Evolutionary conservation across 2,797 vertebrate species (phyloP).

Genomic region (Merluccius polli): DNA sequence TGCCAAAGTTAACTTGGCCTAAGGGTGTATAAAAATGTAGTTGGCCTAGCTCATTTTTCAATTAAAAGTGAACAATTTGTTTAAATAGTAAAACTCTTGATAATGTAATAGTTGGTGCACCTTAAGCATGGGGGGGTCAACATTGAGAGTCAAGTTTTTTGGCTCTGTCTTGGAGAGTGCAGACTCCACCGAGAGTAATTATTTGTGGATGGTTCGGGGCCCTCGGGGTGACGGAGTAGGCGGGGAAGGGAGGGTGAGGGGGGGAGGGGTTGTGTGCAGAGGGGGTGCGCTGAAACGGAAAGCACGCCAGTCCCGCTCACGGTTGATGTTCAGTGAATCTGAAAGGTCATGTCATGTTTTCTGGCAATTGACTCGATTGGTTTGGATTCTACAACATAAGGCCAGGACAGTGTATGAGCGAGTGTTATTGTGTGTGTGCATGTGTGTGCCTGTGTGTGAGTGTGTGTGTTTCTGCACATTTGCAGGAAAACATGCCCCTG

Average conservation of each 20-base stretch:
- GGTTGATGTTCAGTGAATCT: conserved; percentile 91
- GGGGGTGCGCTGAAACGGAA: conserved; percentile 87
- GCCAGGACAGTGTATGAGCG: conserved; percentile 66
- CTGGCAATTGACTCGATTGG: conserved; percentile 96
- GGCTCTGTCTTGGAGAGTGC: conserved; percentile 81
- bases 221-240: conserved; percentile 71
- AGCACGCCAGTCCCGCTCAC: conserved; percentile 85
- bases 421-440: conserved; percentile 33
- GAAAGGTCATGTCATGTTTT: conserved; percentile 99
- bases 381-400: conserved; percentile 91
- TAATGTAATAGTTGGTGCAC: conserved; percentile 60
- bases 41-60: conserved; percentile 46
- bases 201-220: conserved; percentile 91
- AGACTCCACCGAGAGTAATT: conserved; percentile 87
- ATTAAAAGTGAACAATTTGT: conserved; percentile 52
- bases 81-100: conserved; percentile 52
- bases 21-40: conserved; percentile 33
- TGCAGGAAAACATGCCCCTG: conserved; percentile 86
- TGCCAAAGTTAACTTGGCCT: background rate
- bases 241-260: conserved; percentile 61
- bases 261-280: background rate
- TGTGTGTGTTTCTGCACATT: conserved; percentile 80
- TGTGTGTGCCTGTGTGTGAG: conserved; percentile 36
- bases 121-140: conserved; percentile 76
- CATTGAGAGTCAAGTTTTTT: conserved; percentile 77